Conservation (phyloP, 2,797 vertebrate species). For the Lagodon rhomboides region DNA sequence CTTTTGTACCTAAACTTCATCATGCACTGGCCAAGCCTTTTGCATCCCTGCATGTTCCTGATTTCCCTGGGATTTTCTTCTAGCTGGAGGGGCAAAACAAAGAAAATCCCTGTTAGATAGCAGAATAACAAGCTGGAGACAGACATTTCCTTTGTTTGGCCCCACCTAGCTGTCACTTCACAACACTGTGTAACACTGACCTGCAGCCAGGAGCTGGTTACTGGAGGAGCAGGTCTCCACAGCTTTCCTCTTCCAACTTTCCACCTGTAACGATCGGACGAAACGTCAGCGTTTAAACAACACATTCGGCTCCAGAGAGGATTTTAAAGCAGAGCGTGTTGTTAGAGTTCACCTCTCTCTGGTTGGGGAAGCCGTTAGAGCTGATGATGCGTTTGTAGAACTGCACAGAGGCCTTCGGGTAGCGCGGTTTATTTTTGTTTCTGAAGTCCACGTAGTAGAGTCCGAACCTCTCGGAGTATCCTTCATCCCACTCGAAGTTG, state of each 20-base stretch:
- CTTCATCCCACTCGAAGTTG: constrained; percentile 95
- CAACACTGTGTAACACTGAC: constrained; percentile 69
- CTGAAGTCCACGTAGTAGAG: constrained; percentile 92
- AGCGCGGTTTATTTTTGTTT: constrained; percentile 89
- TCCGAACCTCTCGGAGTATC: constrained; percentile 91
- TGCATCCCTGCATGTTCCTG: constrained; percentile 75
- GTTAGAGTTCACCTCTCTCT: constrained; percentile 84
- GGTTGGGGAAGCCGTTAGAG: constrained; percentile 92
- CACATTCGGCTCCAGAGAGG: not conserved
- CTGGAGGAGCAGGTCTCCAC: constrained; percentile 89
- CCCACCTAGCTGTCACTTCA: constrained; percentile 52
- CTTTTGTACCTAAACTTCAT: constrained; percentile 81
- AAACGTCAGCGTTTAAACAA: not conserved
- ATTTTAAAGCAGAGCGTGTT: not conserved
- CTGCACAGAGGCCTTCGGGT: constrained; percentile 92
- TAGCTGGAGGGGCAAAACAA: constrained; percentile 82
- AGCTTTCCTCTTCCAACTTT: constrained; percentile 88
- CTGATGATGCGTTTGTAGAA: constrained; percentile 92
- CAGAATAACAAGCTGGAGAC: constrained; percentile 48
- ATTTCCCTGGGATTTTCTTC: constrained; percentile 79
- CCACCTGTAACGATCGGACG: constrained; percentile 81
- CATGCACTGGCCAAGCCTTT: constrained; percentile 74
- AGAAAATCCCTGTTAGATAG: constrained; percentile 80
- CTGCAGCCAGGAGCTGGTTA: constrained; percentile 89
- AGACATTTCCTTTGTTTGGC: constrained; percentile 82